A percentile compares a stretch with the other conserved stretches of the same genome.
These are phyloP conservation scores for Podarcis cretensis DNA, from an alignment of 2,113 vertebrate genomes.

Conservation along the genomic window DNA sequence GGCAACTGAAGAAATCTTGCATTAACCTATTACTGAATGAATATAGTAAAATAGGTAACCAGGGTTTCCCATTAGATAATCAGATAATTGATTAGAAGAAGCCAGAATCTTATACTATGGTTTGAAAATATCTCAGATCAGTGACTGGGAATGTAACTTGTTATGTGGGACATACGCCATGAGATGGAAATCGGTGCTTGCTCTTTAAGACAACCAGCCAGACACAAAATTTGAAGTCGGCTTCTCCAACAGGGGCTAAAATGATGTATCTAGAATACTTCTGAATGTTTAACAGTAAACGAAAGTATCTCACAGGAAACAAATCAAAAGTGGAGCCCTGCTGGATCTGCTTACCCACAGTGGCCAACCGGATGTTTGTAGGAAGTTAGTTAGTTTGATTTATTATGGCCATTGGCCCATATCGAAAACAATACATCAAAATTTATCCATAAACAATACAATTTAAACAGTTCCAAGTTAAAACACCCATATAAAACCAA, in stretches of 20 bases:
- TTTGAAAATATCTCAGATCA: background rate
- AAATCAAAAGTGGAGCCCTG: too few relatives aligned
- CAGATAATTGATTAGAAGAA: background rate
- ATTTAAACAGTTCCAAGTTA: too few relatives aligned
- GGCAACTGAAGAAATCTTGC: background rate
- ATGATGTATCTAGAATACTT: background rate
- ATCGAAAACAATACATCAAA: too few relatives aligned
- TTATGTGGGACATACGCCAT: too few relatives aligned
- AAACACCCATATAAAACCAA: too few relatives aligned
- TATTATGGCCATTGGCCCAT: too few relatives aligned
- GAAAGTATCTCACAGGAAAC: accelerated
- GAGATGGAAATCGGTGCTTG: background rate
- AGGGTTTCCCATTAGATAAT: background rate
- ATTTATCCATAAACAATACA: too few relatives aligned
- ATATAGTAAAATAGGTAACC: background rate
- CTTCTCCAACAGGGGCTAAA: background rate
- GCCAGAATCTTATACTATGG: background rate
- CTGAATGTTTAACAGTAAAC: background rate
- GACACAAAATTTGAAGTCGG: background rate
- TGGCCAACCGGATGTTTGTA: too few relatives aligned
- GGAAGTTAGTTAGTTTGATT: too few relatives aligned
- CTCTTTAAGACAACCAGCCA: background rate
- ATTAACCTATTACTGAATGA: background rate
- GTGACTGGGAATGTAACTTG: background rate
- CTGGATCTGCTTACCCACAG: too few relatives aligned